phyloP scores from a whole-genome alignment of 2,888 invertebrate genomes.

The Kryphioiulus occultus region DNA sequence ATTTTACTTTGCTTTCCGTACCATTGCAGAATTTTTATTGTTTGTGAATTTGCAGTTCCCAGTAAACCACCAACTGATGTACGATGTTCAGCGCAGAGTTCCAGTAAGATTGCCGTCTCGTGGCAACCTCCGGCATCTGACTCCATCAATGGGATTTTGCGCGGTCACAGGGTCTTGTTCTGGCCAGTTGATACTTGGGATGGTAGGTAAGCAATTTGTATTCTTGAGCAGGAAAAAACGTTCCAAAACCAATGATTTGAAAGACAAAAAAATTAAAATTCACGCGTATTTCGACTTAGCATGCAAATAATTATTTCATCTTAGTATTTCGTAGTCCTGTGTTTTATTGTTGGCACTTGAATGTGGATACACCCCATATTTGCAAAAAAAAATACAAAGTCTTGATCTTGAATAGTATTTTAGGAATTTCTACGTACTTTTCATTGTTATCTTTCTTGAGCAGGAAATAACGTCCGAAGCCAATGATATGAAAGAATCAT shows the following conservation, averaged over 20 bases:
- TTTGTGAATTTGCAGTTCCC: constrained; percentile 60
- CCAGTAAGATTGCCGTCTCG: constrained; percentile 62
- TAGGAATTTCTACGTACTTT: too few relatives aligned
- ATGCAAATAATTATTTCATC: not conserved
- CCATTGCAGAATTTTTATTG: not conserved
- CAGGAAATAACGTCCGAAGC: too few relatives aligned
- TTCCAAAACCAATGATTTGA: too few relatives aligned
- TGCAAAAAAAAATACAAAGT: too few relatives aligned
- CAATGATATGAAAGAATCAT: too few relatives aligned
- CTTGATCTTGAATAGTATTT: too few relatives aligned
- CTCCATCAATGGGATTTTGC: constrained; percentile 64
- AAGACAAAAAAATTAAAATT: too few relatives aligned
- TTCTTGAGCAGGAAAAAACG: not conserved
- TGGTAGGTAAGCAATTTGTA: constrained; percentile 53
- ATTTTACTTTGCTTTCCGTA: not conserved
- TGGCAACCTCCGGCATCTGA: constrained; percentile 64
- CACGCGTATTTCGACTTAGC: too few relatives aligned
- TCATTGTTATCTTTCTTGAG: too few relatives aligned
- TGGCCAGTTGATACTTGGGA: constrained; percentile 59
- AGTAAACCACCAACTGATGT: constrained; percentile 63
- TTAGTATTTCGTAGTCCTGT: not conserved
- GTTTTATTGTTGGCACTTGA: not conserved
- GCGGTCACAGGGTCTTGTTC: constrained; percentile 80
- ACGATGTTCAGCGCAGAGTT: constrained; percentile 61
- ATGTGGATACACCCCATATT: too few relatives aligned